Evolutionary conservation across 2,113 vertebrate genomes (phyloP).

Genomic region (Vulpes lagopus): DNA sequence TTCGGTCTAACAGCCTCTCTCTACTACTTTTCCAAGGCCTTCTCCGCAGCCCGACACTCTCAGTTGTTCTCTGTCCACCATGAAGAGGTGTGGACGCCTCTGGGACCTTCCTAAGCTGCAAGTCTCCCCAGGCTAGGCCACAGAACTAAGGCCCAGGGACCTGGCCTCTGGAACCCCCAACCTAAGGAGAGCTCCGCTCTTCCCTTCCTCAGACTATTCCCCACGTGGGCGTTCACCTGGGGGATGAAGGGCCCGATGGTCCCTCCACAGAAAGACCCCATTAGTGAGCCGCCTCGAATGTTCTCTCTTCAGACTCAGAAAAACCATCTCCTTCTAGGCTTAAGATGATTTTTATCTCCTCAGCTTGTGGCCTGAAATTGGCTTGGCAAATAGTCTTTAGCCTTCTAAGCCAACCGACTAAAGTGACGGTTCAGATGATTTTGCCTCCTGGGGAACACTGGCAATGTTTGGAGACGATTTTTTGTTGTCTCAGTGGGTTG

Average conservation of each 20-base stretch:
- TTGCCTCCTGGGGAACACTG: background rate
- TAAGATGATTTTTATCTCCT: background rate
- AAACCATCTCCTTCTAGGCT: background rate
- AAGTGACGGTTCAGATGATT: rapidly evolving
- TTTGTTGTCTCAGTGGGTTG: background rate
- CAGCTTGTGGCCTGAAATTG: background rate
- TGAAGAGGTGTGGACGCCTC: background rate
- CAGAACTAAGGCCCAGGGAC: background rate
- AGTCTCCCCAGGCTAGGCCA: rapidly evolving
- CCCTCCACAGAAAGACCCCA: background rate
- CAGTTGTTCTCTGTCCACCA: background rate
- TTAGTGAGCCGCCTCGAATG: background rate
- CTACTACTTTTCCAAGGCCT: background rate
- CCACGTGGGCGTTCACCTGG: background rate
- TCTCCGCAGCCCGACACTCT: background rate
- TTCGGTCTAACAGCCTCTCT: background rate
- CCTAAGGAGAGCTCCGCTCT: background rate
- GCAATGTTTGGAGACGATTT: background rate
- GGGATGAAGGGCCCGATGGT: background rate
- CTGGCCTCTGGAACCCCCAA: background rate
- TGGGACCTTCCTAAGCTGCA: background rate
- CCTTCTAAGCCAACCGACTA: background rate
- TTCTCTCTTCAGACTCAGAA: background rate
- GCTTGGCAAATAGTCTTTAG: background rate
- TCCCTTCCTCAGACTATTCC: background rate